Evolutionary conservation across 2,797 vertebrate species (phyloP), one percentile per base, ranked within the genome.

Genomic region (Argya squamiceps): DNA sequence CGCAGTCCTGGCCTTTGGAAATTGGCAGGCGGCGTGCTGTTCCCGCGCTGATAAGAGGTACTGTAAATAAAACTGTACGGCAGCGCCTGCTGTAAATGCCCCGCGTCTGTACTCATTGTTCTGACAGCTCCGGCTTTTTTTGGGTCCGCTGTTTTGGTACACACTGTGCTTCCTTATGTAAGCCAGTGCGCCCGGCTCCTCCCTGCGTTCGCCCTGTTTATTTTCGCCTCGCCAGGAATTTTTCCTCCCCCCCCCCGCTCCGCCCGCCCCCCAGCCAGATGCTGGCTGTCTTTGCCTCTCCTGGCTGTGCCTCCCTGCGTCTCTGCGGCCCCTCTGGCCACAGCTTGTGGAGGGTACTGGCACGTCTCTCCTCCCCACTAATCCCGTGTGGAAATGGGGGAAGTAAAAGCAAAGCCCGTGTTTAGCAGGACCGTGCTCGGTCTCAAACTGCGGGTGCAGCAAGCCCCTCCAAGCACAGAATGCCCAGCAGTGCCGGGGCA

Each of bases 41-140:
- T 99, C 98, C 98, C 98, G 96, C 98, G 95, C 99, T 99, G 99
- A 99, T 99, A 99, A 99, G 99, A 99, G 98, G 98, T 98, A 98
- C 99, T 99, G 99, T 99, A 99, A 99, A 99, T 99, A 99, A 99
- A 99, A 99, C 98, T 99, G 99, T 99, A 99, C 98, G 97, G 98
- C 98, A 97, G 97, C 98, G 98, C 98, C 98, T 97, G 98, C 98
- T 98, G 99, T 98, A 97, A 97, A 97, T 97, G 98, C 98, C 98
- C 98, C 74, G 92, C 95, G 98, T 99, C 99, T 99, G 99, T 98
- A 99, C 99, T 98, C 98, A 99, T 99, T 99, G 99, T 99, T 99
- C 99, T 99, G 98, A 98, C 97, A 97, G 98, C 98, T 98, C 91
- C 81, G 63, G 98, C 98, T 98, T 99, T 98, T 99, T 98, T 98